Conservation (phyloP, 2,113 vertebrate species). For the Isichthys henryi region DNA sequence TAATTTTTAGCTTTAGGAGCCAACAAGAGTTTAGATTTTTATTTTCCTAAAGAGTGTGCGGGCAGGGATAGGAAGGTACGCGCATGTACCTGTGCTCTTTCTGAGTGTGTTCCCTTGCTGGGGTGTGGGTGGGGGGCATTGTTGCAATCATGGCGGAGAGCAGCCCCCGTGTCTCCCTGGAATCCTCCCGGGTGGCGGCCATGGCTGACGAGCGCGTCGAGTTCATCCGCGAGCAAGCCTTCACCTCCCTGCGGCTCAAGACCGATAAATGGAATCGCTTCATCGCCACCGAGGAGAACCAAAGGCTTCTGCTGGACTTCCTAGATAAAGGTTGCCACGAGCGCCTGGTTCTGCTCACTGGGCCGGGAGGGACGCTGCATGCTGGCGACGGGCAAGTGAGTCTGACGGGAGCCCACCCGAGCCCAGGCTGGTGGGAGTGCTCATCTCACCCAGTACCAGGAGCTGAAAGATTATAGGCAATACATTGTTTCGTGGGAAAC, state of each 20-base stretch:
- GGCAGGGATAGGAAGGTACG: not conserved
- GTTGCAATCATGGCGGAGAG: slow-evolving; percentile 29
- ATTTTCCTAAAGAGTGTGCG: not conserved
- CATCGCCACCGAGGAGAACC: slow-evolving; percentile 66
- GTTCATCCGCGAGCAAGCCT: slow-evolving; percentile 63
- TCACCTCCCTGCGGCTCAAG: slow-evolving; percentile 61
- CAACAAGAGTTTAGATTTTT: not conserved
- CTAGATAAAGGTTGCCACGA: slow-evolving; percentile 55
- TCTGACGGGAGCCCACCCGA: not conserved
- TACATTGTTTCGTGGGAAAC: not conserved
- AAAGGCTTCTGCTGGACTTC: slow-evolving; percentile 63
- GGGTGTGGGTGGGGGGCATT: not conserved
- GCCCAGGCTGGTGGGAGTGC: not conserved
- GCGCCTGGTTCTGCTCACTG: slow-evolving; percentile 57
- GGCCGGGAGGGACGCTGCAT: slow-evolving; percentile 61
- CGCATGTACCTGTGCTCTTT: not conserved
- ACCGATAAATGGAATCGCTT: slow-evolving; percentile 73
- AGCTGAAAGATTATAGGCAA: not conserved
- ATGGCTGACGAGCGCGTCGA: slow-evolving; percentile 64
- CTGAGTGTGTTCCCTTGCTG: not conserved
- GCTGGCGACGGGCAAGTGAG: slow-evolving; percentile 58
- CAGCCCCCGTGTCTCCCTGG: slow-evolving; percentile 27
- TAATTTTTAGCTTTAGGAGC: not conserved
- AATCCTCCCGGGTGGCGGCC: slow-evolving; percentile 45
- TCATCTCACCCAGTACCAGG: not conserved